A percentile compares a stretch with the other conserved stretches of the same genome.
phyloP scores from a whole-genome alignment of 2,888 invertebrate species.

The Hydropsyche betteni region DNA sequence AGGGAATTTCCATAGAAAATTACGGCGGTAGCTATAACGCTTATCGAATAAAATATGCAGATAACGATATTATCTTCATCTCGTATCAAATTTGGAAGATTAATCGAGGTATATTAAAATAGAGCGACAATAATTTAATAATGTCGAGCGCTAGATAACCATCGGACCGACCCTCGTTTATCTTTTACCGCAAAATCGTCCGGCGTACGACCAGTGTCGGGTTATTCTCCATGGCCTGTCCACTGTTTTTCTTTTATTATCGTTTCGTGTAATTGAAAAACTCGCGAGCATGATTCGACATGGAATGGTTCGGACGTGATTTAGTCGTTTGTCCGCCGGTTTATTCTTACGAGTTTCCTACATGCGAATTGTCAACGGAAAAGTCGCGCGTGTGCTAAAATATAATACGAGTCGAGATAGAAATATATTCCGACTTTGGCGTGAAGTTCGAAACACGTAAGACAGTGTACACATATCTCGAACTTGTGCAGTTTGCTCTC shows the following conservation, averaged over 20 bases:
- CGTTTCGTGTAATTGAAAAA: no score
- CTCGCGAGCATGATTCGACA: not conserved
- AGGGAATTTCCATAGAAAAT: not conserved
- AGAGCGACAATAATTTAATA: slow-evolving; percentile 4
- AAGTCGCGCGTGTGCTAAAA: not conserved
- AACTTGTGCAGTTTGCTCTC: slow-evolving; percentile 12
- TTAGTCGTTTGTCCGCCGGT: no score
- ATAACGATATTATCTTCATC: not conserved
- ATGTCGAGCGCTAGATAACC: not conserved
- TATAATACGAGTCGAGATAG: no score
- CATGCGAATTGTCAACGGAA: no score
- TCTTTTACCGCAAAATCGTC: not conserved
- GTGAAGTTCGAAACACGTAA: not conserved
- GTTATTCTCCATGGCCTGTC: not conserved
- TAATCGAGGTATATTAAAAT: slow-evolving; percentile 7
- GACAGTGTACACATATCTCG: not conserved
- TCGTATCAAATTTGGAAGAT: not conserved
- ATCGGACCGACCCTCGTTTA: slow-evolving; percentile 14
- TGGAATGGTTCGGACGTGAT: not conserved
- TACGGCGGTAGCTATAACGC: not conserved
- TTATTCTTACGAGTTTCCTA: no score
- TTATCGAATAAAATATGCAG: not conserved
- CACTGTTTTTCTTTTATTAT: no score
- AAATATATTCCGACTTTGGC: not conserved
- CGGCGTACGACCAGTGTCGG: not conserved